phyloP scores from a whole-genome alignment of 1,140 invertebrate genomes.

The Trichonephila clavata region DNA sequence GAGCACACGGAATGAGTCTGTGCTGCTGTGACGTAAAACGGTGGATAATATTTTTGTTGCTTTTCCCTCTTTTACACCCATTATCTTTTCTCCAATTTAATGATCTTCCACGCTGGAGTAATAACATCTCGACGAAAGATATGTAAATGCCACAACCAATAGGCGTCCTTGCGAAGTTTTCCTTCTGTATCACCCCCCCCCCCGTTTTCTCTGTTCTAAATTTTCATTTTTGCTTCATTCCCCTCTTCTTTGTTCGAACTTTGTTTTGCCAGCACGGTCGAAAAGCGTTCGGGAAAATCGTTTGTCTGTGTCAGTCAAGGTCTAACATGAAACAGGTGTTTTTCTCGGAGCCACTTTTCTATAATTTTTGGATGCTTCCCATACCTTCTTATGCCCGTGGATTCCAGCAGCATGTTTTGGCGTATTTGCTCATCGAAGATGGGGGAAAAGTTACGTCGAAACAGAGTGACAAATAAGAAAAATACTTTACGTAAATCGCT shows the following conservation, averaged over 20 bases:
- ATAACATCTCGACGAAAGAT: slow-evolving; percentile 1
- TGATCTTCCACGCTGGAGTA: not conserved
- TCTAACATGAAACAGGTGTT: not conserved
- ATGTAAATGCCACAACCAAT: slow-evolving; percentile 6
- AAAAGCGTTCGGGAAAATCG: slow-evolving; percentile 8
- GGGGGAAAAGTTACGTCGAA: no score
- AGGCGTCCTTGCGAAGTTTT: not conserved
- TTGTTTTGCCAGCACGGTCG: slow-evolving; percentile 11
- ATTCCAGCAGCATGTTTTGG: not conserved
- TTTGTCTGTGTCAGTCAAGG: not conserved
- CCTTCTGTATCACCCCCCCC: not conserved
- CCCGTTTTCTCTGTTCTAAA: no score
- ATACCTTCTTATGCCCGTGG: not conserved
- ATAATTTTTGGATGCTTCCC: not conserved
- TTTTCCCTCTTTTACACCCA: not conserved
- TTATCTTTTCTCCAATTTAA: not conserved
- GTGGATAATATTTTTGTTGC: not conserved
- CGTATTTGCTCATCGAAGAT: not conserved
- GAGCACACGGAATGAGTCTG: not conserved
- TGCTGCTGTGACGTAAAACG: not conserved
- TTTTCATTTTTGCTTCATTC: not conserved
- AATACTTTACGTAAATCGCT: no score
- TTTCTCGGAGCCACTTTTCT: not conserved
- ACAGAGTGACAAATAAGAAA: no score
- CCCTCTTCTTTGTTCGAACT: not conserved